phyloP scores from a whole-genome alignment of 2,113 vertebrate genomes.

The Centrocercus urophasianus region DNA sequence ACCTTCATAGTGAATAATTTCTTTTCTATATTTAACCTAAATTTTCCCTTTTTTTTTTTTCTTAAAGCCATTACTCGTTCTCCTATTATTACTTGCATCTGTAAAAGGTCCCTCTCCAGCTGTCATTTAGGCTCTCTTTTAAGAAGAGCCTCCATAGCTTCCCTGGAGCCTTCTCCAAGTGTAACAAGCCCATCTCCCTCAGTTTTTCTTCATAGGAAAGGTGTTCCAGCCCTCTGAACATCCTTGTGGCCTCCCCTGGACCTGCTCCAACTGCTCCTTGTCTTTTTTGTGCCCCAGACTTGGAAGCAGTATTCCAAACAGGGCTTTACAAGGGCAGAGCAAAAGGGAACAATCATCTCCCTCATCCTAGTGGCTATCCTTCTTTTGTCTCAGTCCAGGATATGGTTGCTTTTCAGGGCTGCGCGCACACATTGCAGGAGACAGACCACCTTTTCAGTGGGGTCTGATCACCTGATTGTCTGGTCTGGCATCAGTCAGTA shows the following conservation, averaged over 20 bases:
- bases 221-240: not conserved
- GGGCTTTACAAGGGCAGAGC: not conserved
- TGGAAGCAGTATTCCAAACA: not conserved
- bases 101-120: not conserved
- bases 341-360: not conserved
- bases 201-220: not conserved
- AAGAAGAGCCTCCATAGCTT: not conserved
- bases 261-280: not conserved
- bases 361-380: not conserved
- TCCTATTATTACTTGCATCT: not conserved
- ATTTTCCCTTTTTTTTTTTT: not conserved
- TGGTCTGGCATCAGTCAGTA: not conserved
- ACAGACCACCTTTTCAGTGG: not conserved
- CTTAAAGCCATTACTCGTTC: not conserved
- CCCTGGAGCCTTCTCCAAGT: not conserved
- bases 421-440: not conserved
- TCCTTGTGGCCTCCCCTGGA: not conserved
- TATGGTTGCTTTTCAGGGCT: not conserved
- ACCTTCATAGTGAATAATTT: not conserved
- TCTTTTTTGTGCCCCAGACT: not conserved
- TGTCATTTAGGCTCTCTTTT: not conserved
- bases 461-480: slow-evolving; percentile 5
- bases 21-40: not conserved
- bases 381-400: not conserved
- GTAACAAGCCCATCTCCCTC: not conserved